Percentiles rank a stretch among this genome's conserved stretches.
Conservation (phyloP, 2,113 vertebrate genomes). For the Heptranchias perlo region DNA sequence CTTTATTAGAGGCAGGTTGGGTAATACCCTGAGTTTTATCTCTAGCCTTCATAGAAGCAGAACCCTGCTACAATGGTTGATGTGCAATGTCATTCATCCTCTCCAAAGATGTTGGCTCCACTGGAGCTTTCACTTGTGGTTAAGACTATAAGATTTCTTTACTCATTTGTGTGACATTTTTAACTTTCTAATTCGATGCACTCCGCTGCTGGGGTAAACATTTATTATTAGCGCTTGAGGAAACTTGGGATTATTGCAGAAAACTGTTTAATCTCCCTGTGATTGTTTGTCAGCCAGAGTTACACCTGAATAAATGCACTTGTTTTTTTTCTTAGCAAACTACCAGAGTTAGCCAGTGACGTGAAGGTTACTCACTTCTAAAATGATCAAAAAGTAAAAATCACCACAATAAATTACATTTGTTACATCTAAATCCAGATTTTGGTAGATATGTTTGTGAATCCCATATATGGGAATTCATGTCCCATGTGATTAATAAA, state of each 20-base stretch:
- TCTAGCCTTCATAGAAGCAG: background rate
- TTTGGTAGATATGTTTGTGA: background rate
- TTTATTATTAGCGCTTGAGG: background rate
- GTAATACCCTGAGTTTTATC: background rate
- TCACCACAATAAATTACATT: background rate
- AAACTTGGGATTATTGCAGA: background rate
- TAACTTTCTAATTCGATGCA: background rate
- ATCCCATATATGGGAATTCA: background rate
- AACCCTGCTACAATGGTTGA: background rate
- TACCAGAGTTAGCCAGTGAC: background rate
- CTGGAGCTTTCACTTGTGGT: background rate
- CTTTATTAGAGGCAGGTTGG: background rate
- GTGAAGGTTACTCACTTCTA: background rate
- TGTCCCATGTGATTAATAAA: background rate
- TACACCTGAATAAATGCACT: background rate
- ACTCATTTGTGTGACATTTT: slow-evolving; percentile 23
- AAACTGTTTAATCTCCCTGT: background rate
- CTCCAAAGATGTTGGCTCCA: too few species aligned
- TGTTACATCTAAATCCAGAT: background rate
- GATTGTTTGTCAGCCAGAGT: background rate
- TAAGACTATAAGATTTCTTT: background rate
- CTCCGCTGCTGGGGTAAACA: background rate
- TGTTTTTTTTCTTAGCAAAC: too few species aligned
- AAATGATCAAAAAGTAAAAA: background rate
- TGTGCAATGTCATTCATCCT: background rate